Percentiles rank a stretch among this genome's conserved stretches.
These are phyloP conservation scores for Cyrtodaria siliqua DNA, from an alignment of 2,888 invertebrate genomes.

Conservation along the genomic window DNA sequence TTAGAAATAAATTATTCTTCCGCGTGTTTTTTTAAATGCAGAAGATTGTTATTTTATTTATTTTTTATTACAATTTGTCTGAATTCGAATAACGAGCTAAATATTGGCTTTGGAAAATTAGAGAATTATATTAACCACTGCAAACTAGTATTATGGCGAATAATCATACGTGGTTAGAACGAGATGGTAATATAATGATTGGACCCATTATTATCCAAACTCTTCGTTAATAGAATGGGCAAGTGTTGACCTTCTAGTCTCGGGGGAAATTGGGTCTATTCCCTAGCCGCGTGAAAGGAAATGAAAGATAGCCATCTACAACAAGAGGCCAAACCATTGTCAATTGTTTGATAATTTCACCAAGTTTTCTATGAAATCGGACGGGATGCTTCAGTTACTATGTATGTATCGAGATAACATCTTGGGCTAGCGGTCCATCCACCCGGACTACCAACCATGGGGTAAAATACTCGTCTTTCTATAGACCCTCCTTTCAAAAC, in stretches of 20 bases:
- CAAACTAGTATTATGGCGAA: slow-evolving; percentile 27
- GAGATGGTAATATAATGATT: slow-evolving; percentile 62
- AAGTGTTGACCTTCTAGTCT: slow-evolving; percentile 57
- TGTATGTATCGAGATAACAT: slow-evolving; percentile 62
- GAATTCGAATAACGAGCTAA: no score
- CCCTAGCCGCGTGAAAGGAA: slow-evolving; percentile 60
- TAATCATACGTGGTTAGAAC: slow-evolving; percentile 35
- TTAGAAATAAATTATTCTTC: no score
- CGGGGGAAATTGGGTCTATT: slow-evolving; percentile 57
- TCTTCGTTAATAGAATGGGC: slow-evolving; percentile 51
- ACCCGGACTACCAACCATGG: slow-evolving; percentile 56
- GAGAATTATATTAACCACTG: slow-evolving; percentile 5
- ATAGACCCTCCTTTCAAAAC: slow-evolving; percentile 28
- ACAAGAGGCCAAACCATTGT: slow-evolving; percentile 56
- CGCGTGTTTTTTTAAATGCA: no score
- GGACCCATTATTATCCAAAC: slow-evolving; percentile 48
- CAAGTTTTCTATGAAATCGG: slow-evolving; percentile 56
- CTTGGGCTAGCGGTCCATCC: slow-evolving; percentile 44
- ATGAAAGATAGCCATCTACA: slow-evolving; percentile 59
- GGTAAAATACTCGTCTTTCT: slow-evolving; percentile 41
- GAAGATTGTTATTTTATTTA: no score
- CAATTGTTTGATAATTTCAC: slow-evolving; percentile 65
- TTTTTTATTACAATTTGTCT: no score
- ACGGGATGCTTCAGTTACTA: slow-evolving; percentile 64
- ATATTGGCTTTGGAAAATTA: no score